These are phyloP conservation scores for Leptoclinus maculatus DNA, from an alignment of 2,797 vertebrate genomes.

Conservation along the genomic window DNA sequence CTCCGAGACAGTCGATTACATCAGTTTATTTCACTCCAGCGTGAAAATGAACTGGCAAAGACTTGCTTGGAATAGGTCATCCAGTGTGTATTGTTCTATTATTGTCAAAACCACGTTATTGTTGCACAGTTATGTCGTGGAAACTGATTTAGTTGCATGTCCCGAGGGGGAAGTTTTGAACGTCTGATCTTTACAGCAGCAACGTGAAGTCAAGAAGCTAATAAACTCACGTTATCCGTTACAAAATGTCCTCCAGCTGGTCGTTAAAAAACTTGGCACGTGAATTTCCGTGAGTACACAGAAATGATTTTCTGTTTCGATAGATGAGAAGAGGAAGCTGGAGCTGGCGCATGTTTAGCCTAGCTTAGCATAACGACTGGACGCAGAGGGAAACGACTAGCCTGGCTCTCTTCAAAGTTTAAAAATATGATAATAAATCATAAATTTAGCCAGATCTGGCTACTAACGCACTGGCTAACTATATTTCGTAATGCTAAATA, in stretches of 20 bases:
- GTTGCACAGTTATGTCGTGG: neutral
- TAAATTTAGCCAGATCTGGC: too few relatives aligned
- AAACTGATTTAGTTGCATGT: neutral
- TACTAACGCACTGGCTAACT: too few relatives aligned
- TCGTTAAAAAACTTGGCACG: neutral
- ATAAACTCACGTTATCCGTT: conserved; percentile 9
- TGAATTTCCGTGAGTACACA: neutral
- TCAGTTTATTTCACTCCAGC: neutral
- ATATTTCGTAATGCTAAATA: too few relatives aligned
- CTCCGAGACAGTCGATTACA: neutral
- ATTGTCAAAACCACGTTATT: neutral
- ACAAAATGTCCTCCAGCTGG: conserved; percentile 19
- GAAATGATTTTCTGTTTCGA: neutral
- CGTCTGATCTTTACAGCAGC: conserved; percentile 2
- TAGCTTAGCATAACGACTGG: neutral
- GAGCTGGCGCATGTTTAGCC: neutral
- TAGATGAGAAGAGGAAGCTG: neutral
- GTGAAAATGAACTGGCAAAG: conserved; percentile 11
- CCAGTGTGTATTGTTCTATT: conserved; percentile 2
- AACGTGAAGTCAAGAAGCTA: neutral
- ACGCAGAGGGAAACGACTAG: neutral
- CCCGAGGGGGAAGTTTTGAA: neutral
- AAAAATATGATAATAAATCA: neutral
- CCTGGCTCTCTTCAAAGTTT: neutral
- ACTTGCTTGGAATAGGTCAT: conserved; percentile 4